Conservation (phyloP, 1,140 invertebrate species). For the Galleria mellonella region DNA sequence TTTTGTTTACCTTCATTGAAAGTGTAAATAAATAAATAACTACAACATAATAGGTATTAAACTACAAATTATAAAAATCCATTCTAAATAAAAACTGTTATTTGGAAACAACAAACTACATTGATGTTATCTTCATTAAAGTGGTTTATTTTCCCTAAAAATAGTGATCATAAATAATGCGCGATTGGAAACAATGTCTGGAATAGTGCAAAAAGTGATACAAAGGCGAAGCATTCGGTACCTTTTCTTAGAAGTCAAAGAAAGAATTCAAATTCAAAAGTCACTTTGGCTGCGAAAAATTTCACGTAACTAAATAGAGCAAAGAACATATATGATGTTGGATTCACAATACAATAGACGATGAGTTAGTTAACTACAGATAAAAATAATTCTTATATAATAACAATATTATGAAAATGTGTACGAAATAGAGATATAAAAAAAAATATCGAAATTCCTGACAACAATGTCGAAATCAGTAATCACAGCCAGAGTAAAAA, state of each 20-base stretch:
- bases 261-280: slow-evolving; percentile 70
- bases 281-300: slow-evolving; percentile 51
- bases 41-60: too few species aligned
- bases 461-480: too few species aligned
- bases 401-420: not conserved
- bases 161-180: slow-evolving; percentile 60
- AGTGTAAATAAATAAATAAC: too few species aligned
- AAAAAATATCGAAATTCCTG: not conserved
- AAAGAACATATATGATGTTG: slow-evolving; percentile 45
- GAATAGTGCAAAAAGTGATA: slow-evolving; percentile 67
- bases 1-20: too few species aligned
- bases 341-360: too few species aligned
- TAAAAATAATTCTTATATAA: too few species aligned
- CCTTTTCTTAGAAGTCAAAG: slow-evolving; percentile 68
- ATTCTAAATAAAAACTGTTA: too few species aligned
- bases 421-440: not conserved
- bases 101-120: too few species aligned
- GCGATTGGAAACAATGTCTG: slow-evolving; percentile 50
- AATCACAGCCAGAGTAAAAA: not conserved
- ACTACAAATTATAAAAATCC: too few species aligned
- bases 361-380: too few species aligned
- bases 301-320: slow-evolving; percentile 53
- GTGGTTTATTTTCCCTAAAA: slow-evolving; percentile 16
- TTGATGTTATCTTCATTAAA: not conserved
- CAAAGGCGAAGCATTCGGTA: slow-evolving; percentile 71